These are phyloP conservation scores for Ectobius pallidus DNA, from an alignment of 2,888 invertebrate species.

Conservation along the genomic window DNA sequence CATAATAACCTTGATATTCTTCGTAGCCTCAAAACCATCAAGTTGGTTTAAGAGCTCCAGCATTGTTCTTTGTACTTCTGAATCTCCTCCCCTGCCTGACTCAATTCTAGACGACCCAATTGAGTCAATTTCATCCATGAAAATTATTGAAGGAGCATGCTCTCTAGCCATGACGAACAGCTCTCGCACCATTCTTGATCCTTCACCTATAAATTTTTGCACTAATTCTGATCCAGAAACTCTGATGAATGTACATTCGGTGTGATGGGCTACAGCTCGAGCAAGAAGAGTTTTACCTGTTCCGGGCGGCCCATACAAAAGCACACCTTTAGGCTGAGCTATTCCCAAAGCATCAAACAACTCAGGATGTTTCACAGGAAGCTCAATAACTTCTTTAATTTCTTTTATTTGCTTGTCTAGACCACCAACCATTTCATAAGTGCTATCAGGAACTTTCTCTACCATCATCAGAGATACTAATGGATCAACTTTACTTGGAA, in stretches of 20 bases:
- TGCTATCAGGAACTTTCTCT: constrained; percentile 99
- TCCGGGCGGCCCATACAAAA: constrained; percentile 97
- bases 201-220: constrained; percentile 99
- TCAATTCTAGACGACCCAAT: constrained; percentile 99
- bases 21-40: constrained; percentile 99
- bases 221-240: constrained; percentile 99
- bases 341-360: constrained; percentile 99
- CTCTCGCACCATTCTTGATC: constrained; percentile 98
- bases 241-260: constrained; percentile 98
- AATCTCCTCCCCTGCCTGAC: constrained; percentile 97
- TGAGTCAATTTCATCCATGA: constrained; percentile 99
- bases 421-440: constrained; percentile 99
- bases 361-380: constrained; percentile 99
- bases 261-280: constrained; percentile 98
- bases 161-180: constrained; percentile 99
- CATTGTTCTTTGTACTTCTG: constrained; percentile 99
- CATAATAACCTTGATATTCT: constrained; percentile 99
- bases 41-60: constrained; percentile 96
- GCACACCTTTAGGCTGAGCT: constrained; percentile 97
- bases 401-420: constrained; percentile 99
- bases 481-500: constrained; percentile 99
- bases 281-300: constrained; percentile 94
- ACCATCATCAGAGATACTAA: constrained; percentile 99
- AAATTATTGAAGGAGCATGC: constrained; percentile 99
- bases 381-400: constrained; percentile 98